Evolutionary conservation across 2,888 invertebrate species (phyloP), one percentile per base, ranked within the genome.

Genomic region (Vanessa cardui): DNA sequence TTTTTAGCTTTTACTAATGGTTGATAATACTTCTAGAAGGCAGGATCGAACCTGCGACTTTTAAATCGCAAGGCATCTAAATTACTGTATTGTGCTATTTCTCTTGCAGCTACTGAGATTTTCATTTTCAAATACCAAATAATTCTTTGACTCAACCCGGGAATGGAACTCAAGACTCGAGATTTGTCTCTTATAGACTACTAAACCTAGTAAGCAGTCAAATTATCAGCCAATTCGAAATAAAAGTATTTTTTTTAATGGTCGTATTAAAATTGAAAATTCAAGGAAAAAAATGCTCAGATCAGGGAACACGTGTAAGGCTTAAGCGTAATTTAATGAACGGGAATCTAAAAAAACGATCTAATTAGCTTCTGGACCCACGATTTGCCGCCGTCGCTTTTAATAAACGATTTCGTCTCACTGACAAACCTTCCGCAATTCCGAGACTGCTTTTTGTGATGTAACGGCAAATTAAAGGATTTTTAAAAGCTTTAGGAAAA

Each of bases 361-460:
- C 54, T 65, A 69, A 71, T 72, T 71, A 66, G 49, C 66, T 62
- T 58, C 70, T 18, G 54, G 58, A 56, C 62, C 64, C 21, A 61
- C 61, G 58, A 62, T 62, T 65, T 58, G 62, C 58, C 64, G 49
- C 31, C 44, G 64, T 67, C 64, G 31, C 54, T 59, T 63, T 58
- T 62, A 67, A 68, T 64, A 62, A 67, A 70, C 54, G 67, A 68
- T 64, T 59, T 54, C 60, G 33, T 64, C 50, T 68, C 52, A 33
- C 20, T 45, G 65, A 62, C 58, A 65, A 50, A 68, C 61, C 68
- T 68, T 20, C 31, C n/a, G 46, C 18, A 33, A 49, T 49, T 58
- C 33, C 16, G 39, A 49, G 52, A 4, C 21, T 18, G 58, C 16
- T 54, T 54, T 39, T 8, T 59, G 52, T 18, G 60, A 60, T 45